phyloP scores from a whole-genome alignment of 2,113 vertebrate species.

The Sterrhoptilus dennistouni region DNA sequence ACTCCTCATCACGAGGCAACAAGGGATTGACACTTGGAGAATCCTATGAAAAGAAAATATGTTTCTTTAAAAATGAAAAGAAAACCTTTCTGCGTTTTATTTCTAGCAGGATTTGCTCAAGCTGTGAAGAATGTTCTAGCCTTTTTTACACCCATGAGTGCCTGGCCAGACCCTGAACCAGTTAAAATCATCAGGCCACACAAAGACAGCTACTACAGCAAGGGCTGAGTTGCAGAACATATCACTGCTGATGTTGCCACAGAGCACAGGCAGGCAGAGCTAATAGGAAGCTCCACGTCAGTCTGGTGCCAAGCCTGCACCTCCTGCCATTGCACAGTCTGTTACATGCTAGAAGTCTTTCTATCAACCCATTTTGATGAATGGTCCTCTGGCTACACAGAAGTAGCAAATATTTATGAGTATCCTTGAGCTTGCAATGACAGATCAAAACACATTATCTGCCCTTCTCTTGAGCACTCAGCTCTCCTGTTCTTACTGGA shows the following conservation, averaged over 20 bases:
- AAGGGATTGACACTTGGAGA: not conserved
- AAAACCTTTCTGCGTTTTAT: not conserved
- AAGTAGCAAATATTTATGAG: conserved; percentile 4
- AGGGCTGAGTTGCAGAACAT: not conserved
- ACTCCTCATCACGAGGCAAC: not conserved
- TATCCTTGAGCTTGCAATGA: not conserved
- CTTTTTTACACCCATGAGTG: not conserved
- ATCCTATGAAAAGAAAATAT: not conserved
- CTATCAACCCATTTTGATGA: not conserved
- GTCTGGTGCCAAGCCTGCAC: not conserved
- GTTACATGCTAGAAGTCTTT: not conserved
- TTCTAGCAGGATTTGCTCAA: not conserved
- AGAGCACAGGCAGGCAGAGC: not conserved
- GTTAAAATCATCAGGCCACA: not conserved
- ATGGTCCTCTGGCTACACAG: not conserved
- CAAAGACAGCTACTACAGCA: not conserved
- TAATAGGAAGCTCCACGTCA: not conserved
- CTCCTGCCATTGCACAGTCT: not conserved
- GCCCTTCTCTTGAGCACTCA: not conserved
- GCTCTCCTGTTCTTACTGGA: not conserved
- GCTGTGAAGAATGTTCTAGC: not conserved
- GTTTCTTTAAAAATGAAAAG: not conserved
- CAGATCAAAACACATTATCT: not conserved
- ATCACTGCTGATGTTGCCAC: not conserved
- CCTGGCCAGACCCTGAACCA: not conserved